Base-by-base conservation (phyloP, 2,888 invertebrate species). In the Thumatha senex region DNA sequence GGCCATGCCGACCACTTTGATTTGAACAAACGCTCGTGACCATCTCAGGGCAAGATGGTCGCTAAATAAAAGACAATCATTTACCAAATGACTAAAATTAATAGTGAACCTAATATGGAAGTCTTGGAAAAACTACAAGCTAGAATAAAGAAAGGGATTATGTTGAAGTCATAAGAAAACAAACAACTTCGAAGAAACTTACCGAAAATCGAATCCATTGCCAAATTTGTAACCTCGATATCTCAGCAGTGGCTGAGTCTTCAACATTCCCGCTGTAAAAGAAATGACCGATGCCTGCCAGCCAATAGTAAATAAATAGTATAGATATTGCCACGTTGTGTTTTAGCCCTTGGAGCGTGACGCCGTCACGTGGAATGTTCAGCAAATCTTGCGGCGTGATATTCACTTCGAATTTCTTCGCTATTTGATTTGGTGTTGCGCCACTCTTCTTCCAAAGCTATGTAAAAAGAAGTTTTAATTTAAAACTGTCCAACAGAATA, bases 171-270 rank as follows among this genome's bases (percentile, higher is more conserved):
- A n/a, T n/a, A n/a, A n/a, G n/a, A n/a, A n/a, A n/a, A n/a, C n/a
- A n/a, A n/a, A n/a, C n/a, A n/a, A n/a, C n/a, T n/a, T n/a, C n/a
- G n/a, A n/a, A 24, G 2, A 24, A 15, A 75, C 84, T 81, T 71
- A 93, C 93, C 65, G 89, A 79, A 72, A 95, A 95, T 51, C 93
- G 84, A 51, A 95, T 92, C 94, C 95, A 95, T 76, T 95, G 95
- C 95, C 95, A 95, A 49, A 95, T 91, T 81, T 95, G 95, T 24
- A 93, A 93, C 46, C 95, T 87, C 0, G 95, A 95, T 71, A 95
- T 95, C 80, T 96, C 95, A 1, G 95, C 95, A 0, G 95, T 95
- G 4, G 95, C 95, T 0, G 95, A 95, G 74, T 96, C 95, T 74
- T 95, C 95, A 24, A 95, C 93, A 18, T 92, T 90, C 10, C 93